phyloP scores from a whole-genome alignment of 2,797 vertebrate species.

The Rhincodon typus region DNA sequence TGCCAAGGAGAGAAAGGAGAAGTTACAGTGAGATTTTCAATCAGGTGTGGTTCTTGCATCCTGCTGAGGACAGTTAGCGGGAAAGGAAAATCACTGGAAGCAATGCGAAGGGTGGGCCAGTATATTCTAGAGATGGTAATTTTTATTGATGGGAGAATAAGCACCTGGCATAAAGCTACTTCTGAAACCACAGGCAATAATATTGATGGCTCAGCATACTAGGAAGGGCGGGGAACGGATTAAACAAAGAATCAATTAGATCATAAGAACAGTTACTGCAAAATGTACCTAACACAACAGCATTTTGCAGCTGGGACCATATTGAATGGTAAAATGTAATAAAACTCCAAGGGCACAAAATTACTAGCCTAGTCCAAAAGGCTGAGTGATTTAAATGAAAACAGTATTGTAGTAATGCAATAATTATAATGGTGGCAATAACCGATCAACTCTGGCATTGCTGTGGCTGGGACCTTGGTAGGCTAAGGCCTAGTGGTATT shows the following conservation, averaged over 20 bases:
- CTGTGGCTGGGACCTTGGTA: not conserved
- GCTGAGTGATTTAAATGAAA: slow-evolving; percentile 45
- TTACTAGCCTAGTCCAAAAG: slow-evolving; percentile 36
- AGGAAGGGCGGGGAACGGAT: not conserved
- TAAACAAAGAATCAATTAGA: slow-evolving; percentile 13
- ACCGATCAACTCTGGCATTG: not conserved
- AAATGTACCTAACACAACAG: not conserved
- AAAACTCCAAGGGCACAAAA: slow-evolving; percentile 39
- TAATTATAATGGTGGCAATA: not conserved
- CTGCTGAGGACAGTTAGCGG: not conserved
- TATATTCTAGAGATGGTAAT: not conserved
- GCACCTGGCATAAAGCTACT: too few species aligned
- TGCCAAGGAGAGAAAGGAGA: not conserved
- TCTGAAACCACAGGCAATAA: not conserved
- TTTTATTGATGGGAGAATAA: not conserved
- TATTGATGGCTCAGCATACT: not conserved
- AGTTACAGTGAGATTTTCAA: not conserved
- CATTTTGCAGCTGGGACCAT: not conserved
- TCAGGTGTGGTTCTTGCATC: not conserved
- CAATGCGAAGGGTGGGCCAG: not conserved
- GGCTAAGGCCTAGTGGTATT: not conserved
- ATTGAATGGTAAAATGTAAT: slow-evolving; percentile 28
- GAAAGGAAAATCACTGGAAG: not conserved
- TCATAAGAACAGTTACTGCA: not conserved
- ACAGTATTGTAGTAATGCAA: slow-evolving; percentile 39